Evolutionary conservation across 2,888 invertebrate species (phyloP), one percentile per base, ranked within the genome.

Genomic region (Pollenia griseotomentosa): DNA sequence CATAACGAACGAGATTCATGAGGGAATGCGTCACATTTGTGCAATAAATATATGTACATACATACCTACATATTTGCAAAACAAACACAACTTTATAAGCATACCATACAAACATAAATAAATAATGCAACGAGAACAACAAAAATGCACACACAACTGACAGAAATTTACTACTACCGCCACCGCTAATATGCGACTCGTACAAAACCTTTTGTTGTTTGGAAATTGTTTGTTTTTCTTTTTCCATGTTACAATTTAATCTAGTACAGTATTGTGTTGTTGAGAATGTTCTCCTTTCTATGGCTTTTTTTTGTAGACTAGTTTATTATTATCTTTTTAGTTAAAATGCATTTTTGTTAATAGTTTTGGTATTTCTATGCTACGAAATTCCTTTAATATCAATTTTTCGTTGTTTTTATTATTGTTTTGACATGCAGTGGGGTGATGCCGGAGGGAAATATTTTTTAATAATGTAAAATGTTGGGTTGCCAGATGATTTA

Each of bases 291-390:
- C 51, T 74, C 66, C 55, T 83, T 73, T 86, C 23, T 75, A 57
- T n/a, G 83, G 9, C 73, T 57, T 65, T 78, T 79, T 74, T 79
- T 48, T 48, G 19, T 77, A 73, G 57, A 86, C 71, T 77, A 61
- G 75, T 83, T 83, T 82, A 61, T 61, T 75, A 57, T 86, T 66
- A 2, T 61, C 63, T 55, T 83, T 59, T 14, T 53, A 65, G 71
- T 66, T 51, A 0, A 33, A 42, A 61, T 63, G 51, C 33, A 51
- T 71, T 81, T 83, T 83, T 73, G 61, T 66, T 55, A 83, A 83
- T 71, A 70, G 65, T 81, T 86, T 61, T 77, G 81, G 81, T 83
- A 86, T 87, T 84, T 87, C 51, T 81, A 70, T 63, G 81, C 61
- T 73, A 66, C 19, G 66, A 74, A 84, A 84, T 83, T 87, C 77